Evolutionary conservation across 2,113 vertebrate genomes (phyloP).

Genomic region (Papio anubis): DNA sequence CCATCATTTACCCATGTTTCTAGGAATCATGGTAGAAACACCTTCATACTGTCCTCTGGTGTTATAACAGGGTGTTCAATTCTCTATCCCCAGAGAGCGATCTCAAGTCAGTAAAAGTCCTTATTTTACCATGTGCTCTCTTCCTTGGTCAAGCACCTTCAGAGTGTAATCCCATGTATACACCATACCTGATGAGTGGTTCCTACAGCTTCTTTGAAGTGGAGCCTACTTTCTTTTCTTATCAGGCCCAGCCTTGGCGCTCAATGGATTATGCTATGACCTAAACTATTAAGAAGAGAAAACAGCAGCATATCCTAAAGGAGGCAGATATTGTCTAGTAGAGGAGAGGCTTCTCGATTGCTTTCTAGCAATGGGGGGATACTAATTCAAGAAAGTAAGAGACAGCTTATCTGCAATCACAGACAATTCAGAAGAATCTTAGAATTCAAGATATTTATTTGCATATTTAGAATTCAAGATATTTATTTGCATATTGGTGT

Average conservation of each 20-base stretch:
- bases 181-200: background rate
- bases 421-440: background rate
- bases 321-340: background rate
- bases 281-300: background rate
- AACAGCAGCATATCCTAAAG: background rate
- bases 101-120: background rate
- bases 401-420: background rate
- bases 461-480: background rate
- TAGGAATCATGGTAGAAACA: background rate
- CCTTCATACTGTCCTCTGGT: background rate
- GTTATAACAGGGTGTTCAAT: background rate
- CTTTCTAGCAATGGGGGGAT: background rate
- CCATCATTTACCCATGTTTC: background rate
- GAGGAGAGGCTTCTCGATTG: background rate
- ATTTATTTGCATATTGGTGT: background rate
- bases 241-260: background rate
- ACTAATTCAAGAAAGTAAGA: background rate
- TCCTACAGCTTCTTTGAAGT: background rate
- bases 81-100: background rate
- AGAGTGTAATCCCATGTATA: background rate
- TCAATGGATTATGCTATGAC: background rate
- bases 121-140: background rate
- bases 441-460: no score
- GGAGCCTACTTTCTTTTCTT: background rate
- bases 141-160: background rate